Base-by-base conservation (phyloP, 2,888 invertebrate genomes). In the Scrobipalpa atriplicella region DNA sequence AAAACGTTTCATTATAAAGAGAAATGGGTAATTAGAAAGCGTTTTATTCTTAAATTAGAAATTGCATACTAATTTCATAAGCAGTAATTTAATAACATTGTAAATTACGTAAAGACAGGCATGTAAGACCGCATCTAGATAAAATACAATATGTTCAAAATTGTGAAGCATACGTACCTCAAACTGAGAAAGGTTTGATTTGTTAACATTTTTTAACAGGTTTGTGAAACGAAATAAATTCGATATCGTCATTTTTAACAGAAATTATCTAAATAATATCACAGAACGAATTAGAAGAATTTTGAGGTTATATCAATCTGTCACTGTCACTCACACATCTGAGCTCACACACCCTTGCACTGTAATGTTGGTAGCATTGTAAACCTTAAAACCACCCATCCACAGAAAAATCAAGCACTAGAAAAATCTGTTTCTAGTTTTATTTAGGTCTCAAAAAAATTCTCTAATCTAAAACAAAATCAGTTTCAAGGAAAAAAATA, bases 221-320 rank as follows among this genome's bases (percentile, higher is more conserved):
- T 82, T 85, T 61, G 79, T 69, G 69, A 84, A 70, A 62, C 89
- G 84, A 70, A 85, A 75, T 66, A 89, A 72, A 73, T 85, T 89
- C 66, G 81, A 74, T 72, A 90, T 79, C 41, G 92, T 89, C 91
- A 92, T 92, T 76, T 75, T 87, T 54, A 67, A 62, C 63, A 69
- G 66, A 69, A 69, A 71, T 64, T 68, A 69, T 68, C 71, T 70
- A 75, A 71, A 74, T 71, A 72, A 72, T 80, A 81, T 82, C 77
- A 81, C 81, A 81, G 78, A 76, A 77, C 64, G 68, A 67, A 62
- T 62, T 64, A 21, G 36, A 38, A 19, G 41, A 52, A 71, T 69
- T 77, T 77, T 74, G 68, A 81, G 82, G 81, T 83, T 82, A 83
- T 66, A 29, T 47, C 18, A 66, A 68, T 81, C 83, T 66, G 38